These are phyloP conservation scores for Leucoma salicis DNA, from an alignment of 2,888 invertebrate genomes.

Conservation along the genomic window DNA sequence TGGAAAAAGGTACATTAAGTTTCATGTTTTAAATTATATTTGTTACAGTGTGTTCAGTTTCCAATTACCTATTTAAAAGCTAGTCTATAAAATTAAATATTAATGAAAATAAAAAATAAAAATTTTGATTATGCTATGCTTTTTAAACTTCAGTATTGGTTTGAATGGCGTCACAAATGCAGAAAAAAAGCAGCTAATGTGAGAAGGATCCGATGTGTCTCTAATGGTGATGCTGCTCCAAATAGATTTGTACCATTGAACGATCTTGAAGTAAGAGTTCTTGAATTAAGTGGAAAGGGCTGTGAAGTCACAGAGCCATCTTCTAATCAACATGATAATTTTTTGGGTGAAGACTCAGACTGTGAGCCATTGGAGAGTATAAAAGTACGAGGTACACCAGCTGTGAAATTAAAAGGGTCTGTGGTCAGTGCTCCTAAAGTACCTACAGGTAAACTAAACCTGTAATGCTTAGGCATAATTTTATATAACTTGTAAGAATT, in stretches of 20 bases:
- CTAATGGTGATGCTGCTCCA: slow-evolving; percentile 42
- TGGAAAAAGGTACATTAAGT: slow-evolving; percentile 71
- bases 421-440: slow-evolving; percentile 14
- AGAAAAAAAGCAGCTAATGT: slow-evolving; percentile 65
- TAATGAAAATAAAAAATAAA: too few relatives aligned
- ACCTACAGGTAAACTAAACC: neutral
- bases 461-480: neutral
- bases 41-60: too few relatives aligned
- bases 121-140: neutral
- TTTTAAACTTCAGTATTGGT: slow-evolving; percentile 59
- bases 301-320: slow-evolving; percentile 36
- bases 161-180: slow-evolving; percentile 71
- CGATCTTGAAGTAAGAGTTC: slow-evolving; percentile 65
- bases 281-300: slow-evolving; percentile 57
- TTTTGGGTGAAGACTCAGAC: slow-evolving; percentile 56
- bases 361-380: slow-evolving; percentile 53
- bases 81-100: too few relatives aligned
- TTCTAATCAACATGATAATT: slow-evolving; percentile 49
- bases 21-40: too few relatives aligned
- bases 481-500: too few relatives aligned
- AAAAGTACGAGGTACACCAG: slow-evolving; percentile 31
- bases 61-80: too few relatives aligned
- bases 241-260: slow-evolving; percentile 59
- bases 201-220: slow-evolving; percentile 44
- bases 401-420: slow-evolving; percentile 20